Base-by-base conservation (phyloP, 2,888 invertebrate species). In the Rotaria socialis region DNA sequence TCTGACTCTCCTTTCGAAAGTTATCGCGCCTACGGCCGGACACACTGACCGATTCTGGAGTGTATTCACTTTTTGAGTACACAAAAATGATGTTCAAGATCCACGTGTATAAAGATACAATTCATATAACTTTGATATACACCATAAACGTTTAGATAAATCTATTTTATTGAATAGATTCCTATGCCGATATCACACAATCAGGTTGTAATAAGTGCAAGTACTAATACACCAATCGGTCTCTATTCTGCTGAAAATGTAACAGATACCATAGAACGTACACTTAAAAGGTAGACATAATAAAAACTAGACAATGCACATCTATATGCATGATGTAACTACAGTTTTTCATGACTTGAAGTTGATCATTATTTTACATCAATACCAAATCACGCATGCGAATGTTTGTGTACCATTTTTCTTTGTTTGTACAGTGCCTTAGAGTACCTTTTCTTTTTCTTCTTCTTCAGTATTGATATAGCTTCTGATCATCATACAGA, bases 191-290 rank as follows among this genome's bases (percentile, higher is more conserved):
- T 86, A 35, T 50, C 41, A 24, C 85, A 85, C 27, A 75, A 86
- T 60, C 85, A 74, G 43, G 56, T 80, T 22, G 41, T 86, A 50
- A 52, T 85, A 22, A 86, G 85, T 84, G 80, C 85, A 84, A 27
- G 80, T 14, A 80, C 85, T 84, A 86, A 86, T 41, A 86, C 85
- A 7, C 86, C 86, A 6, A 86, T 86, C 43, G 85, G 85, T 27
- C 56, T 86, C 24, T 86, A 86, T 52, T 86, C 86, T 47, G 75
- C 56, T 50, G 85, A 86, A 27, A 86, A 85, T 74, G 80, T 86
- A 50, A 85, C 85, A 74, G 85, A 86, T n/a, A 86, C 86, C 19
- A 47, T 86, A 41, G 41, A 27, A 27, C 85, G 52, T 16, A 85
- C 86, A 27, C 50, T 86, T n/a, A 85, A 86, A 85, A 86, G 85